Conservation (phyloP, 2,113 vertebrate species). For the Xiphias gladius region DNA sequence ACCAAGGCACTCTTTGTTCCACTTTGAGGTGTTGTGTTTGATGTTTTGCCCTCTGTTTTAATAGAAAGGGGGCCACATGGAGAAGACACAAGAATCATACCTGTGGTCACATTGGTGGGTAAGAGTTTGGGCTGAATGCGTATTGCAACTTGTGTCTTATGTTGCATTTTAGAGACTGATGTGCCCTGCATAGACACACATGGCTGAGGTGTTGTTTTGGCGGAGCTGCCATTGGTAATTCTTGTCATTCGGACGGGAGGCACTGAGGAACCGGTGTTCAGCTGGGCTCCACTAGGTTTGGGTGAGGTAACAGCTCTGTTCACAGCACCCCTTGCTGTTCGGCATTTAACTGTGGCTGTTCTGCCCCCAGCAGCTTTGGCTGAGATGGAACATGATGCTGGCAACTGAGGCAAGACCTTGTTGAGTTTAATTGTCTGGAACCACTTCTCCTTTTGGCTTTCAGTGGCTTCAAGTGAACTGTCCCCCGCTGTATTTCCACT, state of each 20-base stretch:
- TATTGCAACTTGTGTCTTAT: slow-evolving; percentile 39
- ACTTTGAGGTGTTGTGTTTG: slow-evolving; percentile 43
- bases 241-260: slow-evolving; percentile 65
- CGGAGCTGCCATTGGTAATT: slow-evolving; percentile 63
- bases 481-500: neutral
- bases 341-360: slow-evolving; percentile 29
- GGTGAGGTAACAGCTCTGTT: slow-evolving; percentile 50
- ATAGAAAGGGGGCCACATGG: neutral
- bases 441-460: slow-evolving; percentile 66
- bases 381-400: slow-evolving; percentile 35
- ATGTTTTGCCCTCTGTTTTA: slow-evolving; percentile 20
- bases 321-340: slow-evolving; percentile 33
- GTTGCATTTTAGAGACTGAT: slow-evolving; percentile 47
- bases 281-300: slow-evolving; percentile 47
- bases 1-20: slow-evolving; percentile 69
- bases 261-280: slow-evolving; percentile 70
- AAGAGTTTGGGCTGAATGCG: slow-evolving; percentile 49
- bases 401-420: slow-evolving; percentile 55
- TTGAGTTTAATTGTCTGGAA: slow-evolving; percentile 61
- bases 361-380: slow-evolving; percentile 27
- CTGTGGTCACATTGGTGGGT: slow-evolving; percentile 29
- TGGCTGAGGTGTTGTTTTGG: slow-evolving; percentile 57
- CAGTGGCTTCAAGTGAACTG: neutral
- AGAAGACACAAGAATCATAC: slow-evolving; percentile 16
- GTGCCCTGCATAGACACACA: slow-evolving; percentile 59